Conservation (phyloP, 2,888 invertebrate species). For the Lasioglossum pauxillum region DNA sequence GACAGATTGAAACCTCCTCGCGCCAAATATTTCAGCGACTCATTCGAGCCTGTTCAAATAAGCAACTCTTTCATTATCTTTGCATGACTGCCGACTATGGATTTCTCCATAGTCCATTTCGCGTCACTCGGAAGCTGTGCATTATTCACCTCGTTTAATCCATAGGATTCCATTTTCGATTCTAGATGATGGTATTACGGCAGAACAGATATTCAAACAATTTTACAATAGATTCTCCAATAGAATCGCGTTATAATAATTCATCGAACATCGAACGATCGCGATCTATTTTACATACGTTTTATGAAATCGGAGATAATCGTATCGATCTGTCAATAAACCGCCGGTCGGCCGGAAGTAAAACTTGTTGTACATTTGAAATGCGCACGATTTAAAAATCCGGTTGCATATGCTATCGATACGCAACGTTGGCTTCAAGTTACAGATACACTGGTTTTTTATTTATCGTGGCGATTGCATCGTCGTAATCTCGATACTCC, state of each 20-base stretch:
- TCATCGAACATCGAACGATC: background rate
- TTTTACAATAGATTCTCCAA: background rate
- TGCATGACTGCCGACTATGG: background rate
- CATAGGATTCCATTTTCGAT: background rate
- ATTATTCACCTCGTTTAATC: background rate
- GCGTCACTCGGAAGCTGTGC: background rate
- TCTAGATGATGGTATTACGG: background rate
- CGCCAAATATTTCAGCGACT: background rate
- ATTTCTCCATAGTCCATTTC: background rate
- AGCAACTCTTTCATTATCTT: background rate
- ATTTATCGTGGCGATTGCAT: conserved; percentile 22
- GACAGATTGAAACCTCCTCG: background rate
- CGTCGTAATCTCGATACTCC: conserved; percentile 11
- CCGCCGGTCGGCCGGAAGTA: background rate
- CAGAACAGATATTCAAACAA: background rate
- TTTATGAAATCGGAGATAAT: background rate
- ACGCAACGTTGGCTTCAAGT: background rate
- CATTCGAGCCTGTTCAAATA: background rate
- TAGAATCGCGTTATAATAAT: background rate
- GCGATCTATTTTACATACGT: background rate
- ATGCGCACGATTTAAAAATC: background rate
- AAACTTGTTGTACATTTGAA: background rate
- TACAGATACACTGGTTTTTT: conserved; percentile 14
- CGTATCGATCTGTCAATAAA: background rate
- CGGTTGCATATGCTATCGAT: background rate